Percentiles rank a stretch among this genome's conserved stretches.
These are phyloP conservation scores for Flexamia atlantica DNA, from an alignment of 2,888 invertebrate genomes.

Conservation along the genomic window DNA sequence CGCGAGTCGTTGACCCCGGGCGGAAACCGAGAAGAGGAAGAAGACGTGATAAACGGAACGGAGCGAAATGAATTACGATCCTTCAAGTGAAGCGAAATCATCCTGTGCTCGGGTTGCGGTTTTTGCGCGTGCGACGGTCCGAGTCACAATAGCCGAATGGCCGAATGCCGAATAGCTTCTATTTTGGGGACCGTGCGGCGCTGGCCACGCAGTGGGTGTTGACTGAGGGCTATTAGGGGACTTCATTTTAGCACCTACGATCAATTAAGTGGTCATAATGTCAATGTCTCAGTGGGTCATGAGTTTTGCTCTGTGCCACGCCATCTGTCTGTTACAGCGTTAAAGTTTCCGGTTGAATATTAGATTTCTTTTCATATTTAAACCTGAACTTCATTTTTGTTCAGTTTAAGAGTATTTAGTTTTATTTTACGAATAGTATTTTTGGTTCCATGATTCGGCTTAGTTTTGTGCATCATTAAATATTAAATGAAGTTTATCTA, in stretches of 20 bases:
- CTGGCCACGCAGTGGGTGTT: not conserved
- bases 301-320: not conserved
- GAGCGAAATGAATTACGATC: constrained; percentile 56
- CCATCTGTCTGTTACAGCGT: not conserved
- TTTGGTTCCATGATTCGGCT: too few relatives aligned
- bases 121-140: constrained; percentile 36
- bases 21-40: constrained; percentile 21
- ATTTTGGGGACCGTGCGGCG: not conserved
- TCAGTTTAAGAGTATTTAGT: too few relatives aligned
- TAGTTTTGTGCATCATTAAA: too few relatives aligned
- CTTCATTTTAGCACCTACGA: not conserved
- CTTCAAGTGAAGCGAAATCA: constrained; percentile 55
- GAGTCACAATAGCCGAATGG: not conserved
- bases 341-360: constrained; percentile 14
- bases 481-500: too few relatives aligned
- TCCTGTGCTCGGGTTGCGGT: constrained; percentile 37
- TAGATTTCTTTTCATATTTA: not conserved
- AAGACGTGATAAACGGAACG: constrained; percentile 59
- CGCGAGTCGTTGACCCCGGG: constrained; percentile 35
- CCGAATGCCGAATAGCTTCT: not conserved
- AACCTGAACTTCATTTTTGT: too few relatives aligned
- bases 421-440: too few relatives aligned
- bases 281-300: too few relatives aligned
- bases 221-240: not conserved
- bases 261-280: too few relatives aligned